Evolutionary conservation across 2,888 invertebrate genomes (phyloP).

Genomic region (Cordylochernes scorpioides): DNA sequence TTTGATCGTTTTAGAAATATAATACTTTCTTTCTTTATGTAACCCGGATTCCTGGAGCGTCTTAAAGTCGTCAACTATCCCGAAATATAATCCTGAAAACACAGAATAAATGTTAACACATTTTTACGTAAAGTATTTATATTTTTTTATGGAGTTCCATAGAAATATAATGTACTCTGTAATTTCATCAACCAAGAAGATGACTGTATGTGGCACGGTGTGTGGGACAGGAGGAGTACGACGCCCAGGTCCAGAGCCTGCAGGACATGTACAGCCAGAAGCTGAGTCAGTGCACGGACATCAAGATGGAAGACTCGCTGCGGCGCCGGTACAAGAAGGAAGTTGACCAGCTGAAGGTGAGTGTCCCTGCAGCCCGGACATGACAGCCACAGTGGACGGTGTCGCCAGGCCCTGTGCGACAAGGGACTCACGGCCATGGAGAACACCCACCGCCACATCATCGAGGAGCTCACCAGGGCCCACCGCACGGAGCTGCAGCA

Average conservation of each 20-base stretch:
- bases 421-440: conserved; percentile 73
- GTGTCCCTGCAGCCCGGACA: conserved; percentile 1
- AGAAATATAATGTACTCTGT: no score
- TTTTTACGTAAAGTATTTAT: no score
- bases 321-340: conserved; percentile 43
- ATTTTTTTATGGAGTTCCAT: no score
- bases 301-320: conserved; percentile 17
- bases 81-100: no score
- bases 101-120: no score
- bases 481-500: conserved; percentile 58
- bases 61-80: no score
- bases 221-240: conserved; percentile 43
- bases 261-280: conserved; percentile 44
- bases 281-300: conserved; percentile 25
- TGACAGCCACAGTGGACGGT: no score
- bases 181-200: no score
- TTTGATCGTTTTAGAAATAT: no score
- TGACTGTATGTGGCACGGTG: no score
- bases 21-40: no score
- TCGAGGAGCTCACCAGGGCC: conserved; percentile 64
- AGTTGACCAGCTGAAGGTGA: conserved; percentile 48
- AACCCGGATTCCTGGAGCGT: no score
- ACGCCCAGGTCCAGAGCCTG: conserved; percentile 50
- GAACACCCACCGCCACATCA: conserved; percentile 53
- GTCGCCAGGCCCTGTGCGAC: conserved; percentile 45